phyloP scores from a whole-genome alignment of 2,797 vertebrate genomes.

The Macropodus opercularis region DNA sequence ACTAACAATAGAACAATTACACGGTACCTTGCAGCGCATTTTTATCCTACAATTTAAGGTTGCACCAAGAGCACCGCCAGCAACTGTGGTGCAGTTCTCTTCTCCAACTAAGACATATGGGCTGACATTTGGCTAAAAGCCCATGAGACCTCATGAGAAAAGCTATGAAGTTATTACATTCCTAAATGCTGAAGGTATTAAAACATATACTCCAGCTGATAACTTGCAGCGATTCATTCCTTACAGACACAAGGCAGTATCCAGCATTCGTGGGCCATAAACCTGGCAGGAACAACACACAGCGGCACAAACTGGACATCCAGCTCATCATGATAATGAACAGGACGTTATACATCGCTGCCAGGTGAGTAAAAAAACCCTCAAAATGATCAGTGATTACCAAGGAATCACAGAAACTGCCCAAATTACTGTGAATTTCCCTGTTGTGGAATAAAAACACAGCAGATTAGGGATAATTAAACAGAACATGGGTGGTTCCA shows the following conservation, averaged over 20 bases:
- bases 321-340: constrained; percentile 97
- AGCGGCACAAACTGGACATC: constrained; percentile 96
- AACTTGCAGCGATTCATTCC: not conserved
- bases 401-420: not conserved
- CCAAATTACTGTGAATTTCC: not conserved
- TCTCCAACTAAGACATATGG: constrained; percentile 27
- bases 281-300: constrained; percentile 95
- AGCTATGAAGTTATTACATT: constrained; percentile 12
- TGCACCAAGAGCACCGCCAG: constrained; percentile 35
- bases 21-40: constrained; percentile 45
- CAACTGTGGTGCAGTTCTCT: constrained; percentile 35
- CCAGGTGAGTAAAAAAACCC: constrained; percentile 84
- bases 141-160: constrained; percentile 6
- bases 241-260: constrained; percentile 97
- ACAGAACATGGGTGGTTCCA: constrained; percentile 12
- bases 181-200: too few relatives aligned
- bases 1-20: constrained; percentile 59
- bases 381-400: not conserved
- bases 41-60: constrained; percentile 52
- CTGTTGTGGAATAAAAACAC: not conserved
- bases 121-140: constrained; percentile 31
- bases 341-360: constrained; percentile 93
- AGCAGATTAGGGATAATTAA: constrained; percentile 38
- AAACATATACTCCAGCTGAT: too few relatives aligned
- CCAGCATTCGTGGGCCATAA: constrained; percentile 98